Percentiles rank a stretch among this genome's conserved stretches.
Conservation (phyloP, 2,113 vertebrate species). For the Apaloderma vittatum region DNA sequence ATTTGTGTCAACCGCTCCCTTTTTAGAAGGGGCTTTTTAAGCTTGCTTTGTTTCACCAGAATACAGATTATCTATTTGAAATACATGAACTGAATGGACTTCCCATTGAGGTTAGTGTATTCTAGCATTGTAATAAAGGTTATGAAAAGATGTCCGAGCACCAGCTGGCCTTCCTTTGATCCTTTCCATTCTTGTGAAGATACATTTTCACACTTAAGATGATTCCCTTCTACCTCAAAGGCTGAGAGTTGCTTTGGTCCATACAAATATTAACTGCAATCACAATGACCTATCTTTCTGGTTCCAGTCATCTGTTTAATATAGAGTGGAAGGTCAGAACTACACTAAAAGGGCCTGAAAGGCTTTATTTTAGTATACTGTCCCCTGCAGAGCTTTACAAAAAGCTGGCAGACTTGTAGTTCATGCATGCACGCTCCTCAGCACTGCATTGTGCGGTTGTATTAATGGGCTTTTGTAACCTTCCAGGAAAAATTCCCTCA, state of each 20-base stretch:
- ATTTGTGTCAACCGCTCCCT: conserved; percentile 60
- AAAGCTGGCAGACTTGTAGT: conserved; percentile 73
- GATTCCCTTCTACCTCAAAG: conserved; percentile 73
- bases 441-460: conserved; percentile 45
- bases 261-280: conserved; percentile 75
- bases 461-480: conserved; percentile 74
- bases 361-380: conserved; percentile 67
- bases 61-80: conserved; percentile 70
- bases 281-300: conserved; percentile 74
- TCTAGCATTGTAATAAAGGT: conserved; percentile 70
- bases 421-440: conserved; percentile 75
- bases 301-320: conserved; percentile 76
- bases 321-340: conserved; percentile 72
- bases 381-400: conserved; percentile 73
- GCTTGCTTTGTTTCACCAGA: conserved; percentile 53
- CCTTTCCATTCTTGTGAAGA: conserved; percentile 71
- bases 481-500: conserved; percentile 73
- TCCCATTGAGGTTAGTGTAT: conserved; percentile 73
- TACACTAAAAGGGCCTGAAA: conserved; percentile 68
- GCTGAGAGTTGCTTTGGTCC: conserved; percentile 69
- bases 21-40: conserved; percentile 37
- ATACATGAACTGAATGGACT: conserved; percentile 61
- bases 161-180: conserved; percentile 75
- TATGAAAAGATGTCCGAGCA: conserved; percentile 74
- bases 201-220: conserved; percentile 76